Evolutionary conservation across 64 coral and sea anemone genomes (phyloP), one percentile per base, ranked within the genome.

Genomic region (Pachyseris speciosa): DNA sequence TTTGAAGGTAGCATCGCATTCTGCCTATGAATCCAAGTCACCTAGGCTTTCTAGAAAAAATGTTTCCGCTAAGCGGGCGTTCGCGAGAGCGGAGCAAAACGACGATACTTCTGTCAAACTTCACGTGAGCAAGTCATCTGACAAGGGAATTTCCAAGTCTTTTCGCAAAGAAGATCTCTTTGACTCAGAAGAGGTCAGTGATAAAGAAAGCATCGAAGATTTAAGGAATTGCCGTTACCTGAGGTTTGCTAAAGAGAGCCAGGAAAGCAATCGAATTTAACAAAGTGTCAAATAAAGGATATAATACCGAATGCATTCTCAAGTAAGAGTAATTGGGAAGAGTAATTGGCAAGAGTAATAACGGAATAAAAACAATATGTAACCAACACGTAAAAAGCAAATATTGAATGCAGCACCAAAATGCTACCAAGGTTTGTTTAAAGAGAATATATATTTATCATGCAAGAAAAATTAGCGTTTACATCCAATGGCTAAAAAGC

Each of bases 211-310:
- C 13, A 22, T 80, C 0, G 48, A 55, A 33, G 88, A 79, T 3
- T 53, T 83, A 20, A 77, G 37, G 25, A 67, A 55, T 19, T 90
- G 88, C 24, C 41, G 75, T 25, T 83, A 55, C 43, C 70, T 53
- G 39, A 47, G 78, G 13, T 69, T 90, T 67, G 22, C 75, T 4
- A 83, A 40, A 39, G 61, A 90, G 51, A 90, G 33, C 24, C 63
- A 77, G 3, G 88, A 90, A 66, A 50, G 74, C 20, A 70, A 90
- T 52, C 88, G 74, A 16, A 83, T 90, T 58, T 90, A 57, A 43
- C 30, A n/a, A n/a, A n/a, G n/a, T n/a, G n/a, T n/a, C n/a, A n/a
- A n/a, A n/a, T n/a, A n/a, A n/a, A n/a, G n/a, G n/a, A n/a, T n/a
- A n/a, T n/a, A n/a, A n/a, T n/a, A n/a, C n/a, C n/a, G n/a, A n/a